Percentiles rank a stretch among this genome's conserved stretches.
Evolutionary conservation across 1,140 invertebrate species (phyloP).

Genomic region (Drosophila sechellia): DNA sequence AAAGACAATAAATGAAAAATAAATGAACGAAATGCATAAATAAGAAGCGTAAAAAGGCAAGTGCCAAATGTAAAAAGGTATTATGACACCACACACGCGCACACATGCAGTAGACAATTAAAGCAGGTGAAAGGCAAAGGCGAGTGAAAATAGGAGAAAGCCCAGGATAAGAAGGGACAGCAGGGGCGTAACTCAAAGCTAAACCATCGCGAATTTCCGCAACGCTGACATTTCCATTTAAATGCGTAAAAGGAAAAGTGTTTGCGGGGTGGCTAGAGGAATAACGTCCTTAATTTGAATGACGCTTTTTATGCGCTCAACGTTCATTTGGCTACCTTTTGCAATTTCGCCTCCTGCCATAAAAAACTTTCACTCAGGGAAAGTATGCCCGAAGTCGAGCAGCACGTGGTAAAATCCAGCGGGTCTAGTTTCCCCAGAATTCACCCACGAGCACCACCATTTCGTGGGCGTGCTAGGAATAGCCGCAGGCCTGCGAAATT

Average conservation of each 20-base stretch:
- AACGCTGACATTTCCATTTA: slow-evolving; percentile 61
- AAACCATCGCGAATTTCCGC: slow-evolving; percentile 49
- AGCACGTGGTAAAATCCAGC: slow-evolving; percentile 38
- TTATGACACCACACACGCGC: slow-evolving; percentile 39
- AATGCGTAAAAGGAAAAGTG: slow-evolving; percentile 40
- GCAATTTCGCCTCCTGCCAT: slow-evolving; percentile 28
- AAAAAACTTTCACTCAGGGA: slow-evolving; percentile 57
- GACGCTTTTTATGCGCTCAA: slow-evolving; percentile 67
- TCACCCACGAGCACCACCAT: slow-evolving; percentile 18
- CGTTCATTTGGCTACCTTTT: slow-evolving; percentile 35
- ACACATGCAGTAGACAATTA: slow-evolving; percentile 60
- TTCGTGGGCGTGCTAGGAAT: slow-evolving; percentile 26
- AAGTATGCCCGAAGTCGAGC: slow-evolving; percentile 27
- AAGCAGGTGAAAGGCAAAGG: slow-evolving; percentile 31
- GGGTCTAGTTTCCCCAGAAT: slow-evolving; percentile 29
- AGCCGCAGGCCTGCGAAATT: slow-evolving; percentile 54
- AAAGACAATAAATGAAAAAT: slow-evolving; percentile 62
- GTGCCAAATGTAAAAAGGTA: slow-evolving; percentile 65
- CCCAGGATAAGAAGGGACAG: not conserved
- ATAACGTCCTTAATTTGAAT: slow-evolving; percentile 78
- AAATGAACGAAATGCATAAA: slow-evolving; percentile 76
- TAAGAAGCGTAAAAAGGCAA: slow-evolving; percentile 68
- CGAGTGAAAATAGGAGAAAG: not conserved
- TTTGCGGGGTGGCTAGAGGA: slow-evolving; percentile 5
- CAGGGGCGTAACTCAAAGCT: slow-evolving; percentile 8